A percentile compares a stretch with the other conserved stretches of the same genome.
phyloP scores from a whole-genome alignment of 53 echinoderm and acorn worm species.

The Zoroaster sp. region DNA sequence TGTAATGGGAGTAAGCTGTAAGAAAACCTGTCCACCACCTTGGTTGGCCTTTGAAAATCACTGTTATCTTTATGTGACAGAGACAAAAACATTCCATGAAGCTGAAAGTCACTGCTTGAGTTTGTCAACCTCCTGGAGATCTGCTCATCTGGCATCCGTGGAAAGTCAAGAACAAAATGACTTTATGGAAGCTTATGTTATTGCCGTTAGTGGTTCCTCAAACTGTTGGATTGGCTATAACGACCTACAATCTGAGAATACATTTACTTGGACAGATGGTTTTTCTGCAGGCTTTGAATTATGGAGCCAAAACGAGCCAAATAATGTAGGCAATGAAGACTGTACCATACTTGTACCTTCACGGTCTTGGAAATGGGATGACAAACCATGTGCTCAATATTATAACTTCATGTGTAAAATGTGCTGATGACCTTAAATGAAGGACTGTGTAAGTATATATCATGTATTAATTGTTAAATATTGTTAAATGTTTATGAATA shows the following conservation, averaged over 20 bases:
- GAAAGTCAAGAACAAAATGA: background rate
- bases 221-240: too few relatives aligned
- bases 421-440: background rate
- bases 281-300: background rate
- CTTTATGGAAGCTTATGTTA: background rate
- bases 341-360: background rate
- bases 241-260: too few relatives aligned
- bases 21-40: background rate
- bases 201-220: background rate
- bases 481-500: too few relatives aligned
- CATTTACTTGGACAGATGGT: background rate
- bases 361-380: background rate
- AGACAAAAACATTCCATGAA: background rate
- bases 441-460: too few relatives aligned
- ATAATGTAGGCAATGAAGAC: background rate
- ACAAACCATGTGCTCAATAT: background rate
- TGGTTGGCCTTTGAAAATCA: background rate
- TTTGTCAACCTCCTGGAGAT: background rate
- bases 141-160: conserved; percentile 17
- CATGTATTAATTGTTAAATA: too few relatives aligned
- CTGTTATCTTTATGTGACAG: background rate
- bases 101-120: background rate
- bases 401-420: background rate
- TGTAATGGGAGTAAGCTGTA: too few relatives aligned
- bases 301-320: background rate